phyloP scores from a whole-genome alignment of 2,888 invertebrate species.

The Chloromyia formosa region DNA sequence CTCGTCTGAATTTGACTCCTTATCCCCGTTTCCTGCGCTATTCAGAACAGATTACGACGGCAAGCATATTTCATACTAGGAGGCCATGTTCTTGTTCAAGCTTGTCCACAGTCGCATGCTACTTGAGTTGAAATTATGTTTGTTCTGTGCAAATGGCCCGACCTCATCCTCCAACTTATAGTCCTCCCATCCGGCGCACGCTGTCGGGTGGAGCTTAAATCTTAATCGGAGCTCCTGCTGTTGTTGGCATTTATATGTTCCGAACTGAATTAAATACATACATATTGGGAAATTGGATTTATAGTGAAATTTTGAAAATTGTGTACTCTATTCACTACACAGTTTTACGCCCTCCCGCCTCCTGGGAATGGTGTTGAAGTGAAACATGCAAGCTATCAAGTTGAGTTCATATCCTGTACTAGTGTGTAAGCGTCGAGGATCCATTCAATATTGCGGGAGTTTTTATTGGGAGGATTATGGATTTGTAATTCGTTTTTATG shows the following conservation, averaged over 20 bases:
- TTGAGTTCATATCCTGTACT: neutral
- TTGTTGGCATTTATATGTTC: conserved; percentile 30
- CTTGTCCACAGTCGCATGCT: neutral
- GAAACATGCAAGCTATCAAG: neutral
- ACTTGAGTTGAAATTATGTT: conserved; percentile 24
- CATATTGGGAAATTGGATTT: conserved; percentile 34
- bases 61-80: conserved; percentile 12
- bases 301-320: conserved; percentile 30
- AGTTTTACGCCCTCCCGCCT: neutral
- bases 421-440: neutral
- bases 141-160: conserved; percentile 3
- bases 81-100: neutral
- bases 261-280: conserved; percentile 20
- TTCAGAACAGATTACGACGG: conserved; percentile 22
- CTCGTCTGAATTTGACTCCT: too few relatives aligned
- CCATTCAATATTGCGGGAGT: neutral
- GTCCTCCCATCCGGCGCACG: neutral
- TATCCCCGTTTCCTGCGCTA: neutral
- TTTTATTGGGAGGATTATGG: neutral
- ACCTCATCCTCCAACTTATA: too few relatives aligned
- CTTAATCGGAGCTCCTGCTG: conserved; percentile 24
- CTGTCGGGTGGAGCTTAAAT: conserved; percentile 14
- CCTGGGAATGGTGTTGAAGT: neutral
- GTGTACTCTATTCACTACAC: neutral
- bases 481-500: conserved; percentile 6